A percentile compares a stretch with the other conserved stretches of the same genome.
Evolutionary conservation across 1,140 invertebrate species (phyloP).

Genomic region (Trichonephila inaurata): DNA sequence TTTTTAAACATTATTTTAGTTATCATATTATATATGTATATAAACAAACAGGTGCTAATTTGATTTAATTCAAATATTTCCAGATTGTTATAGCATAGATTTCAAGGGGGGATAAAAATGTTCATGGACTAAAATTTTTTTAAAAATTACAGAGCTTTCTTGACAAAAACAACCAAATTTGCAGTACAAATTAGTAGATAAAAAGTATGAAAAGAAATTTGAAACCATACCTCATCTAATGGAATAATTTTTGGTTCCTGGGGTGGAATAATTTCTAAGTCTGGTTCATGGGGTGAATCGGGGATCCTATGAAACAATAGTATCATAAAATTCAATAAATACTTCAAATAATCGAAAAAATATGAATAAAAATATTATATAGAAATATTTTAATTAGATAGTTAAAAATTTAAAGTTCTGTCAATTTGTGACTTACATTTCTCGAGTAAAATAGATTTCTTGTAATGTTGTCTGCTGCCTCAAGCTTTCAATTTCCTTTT

Average conservation of each 20-base stretch:
- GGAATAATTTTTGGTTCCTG: constrained; percentile 91
- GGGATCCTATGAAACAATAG: constrained; percentile 84
- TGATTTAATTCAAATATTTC: too few relatives aligned
- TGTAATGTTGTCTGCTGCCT: constrained; percentile 91
- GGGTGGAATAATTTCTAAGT: constrained; percentile 88
- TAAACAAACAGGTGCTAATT: too few relatives aligned
- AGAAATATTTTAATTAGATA: not conserved
- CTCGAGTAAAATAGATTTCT: constrained; percentile 89
- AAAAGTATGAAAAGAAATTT: not conserved
- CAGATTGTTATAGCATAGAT: too few relatives aligned
- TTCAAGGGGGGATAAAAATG: not conserved
- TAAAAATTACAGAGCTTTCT: too few relatives aligned
- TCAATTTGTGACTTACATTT: constrained; percentile 83
- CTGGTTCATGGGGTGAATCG: constrained; percentile 91
- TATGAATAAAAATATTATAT: too few relatives aligned
- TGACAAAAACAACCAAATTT: too few relatives aligned
- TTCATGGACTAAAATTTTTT: too few relatives aligned
- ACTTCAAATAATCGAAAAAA: too few relatives aligned
- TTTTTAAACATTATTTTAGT: too few relatives aligned
- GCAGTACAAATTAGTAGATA: too few relatives aligned
- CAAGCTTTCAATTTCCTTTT: constrained; percentile 92
- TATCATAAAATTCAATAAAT: not conserved
- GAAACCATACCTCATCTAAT: constrained; percentile 87
- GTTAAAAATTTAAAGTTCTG: not conserved
- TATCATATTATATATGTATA: too few relatives aligned